A percentile compares a stretch with the other conserved stretches of the same genome.
phyloP scores from a whole-genome alignment of 2,113 vertebrate genomes.

The Mormyrus iriodes region DNA sequence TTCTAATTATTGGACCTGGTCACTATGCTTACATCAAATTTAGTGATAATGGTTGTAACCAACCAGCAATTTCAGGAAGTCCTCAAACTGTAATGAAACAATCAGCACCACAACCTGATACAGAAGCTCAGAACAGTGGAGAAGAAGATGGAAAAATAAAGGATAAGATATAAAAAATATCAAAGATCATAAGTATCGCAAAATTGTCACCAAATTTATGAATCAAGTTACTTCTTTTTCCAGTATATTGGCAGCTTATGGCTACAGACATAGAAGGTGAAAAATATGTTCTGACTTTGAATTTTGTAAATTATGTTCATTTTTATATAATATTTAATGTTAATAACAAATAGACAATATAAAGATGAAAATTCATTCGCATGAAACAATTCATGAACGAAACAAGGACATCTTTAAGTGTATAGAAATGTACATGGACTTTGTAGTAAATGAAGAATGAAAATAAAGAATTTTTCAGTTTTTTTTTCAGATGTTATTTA shows the following conservation, averaged over 20 bases:
- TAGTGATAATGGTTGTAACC: neutral
- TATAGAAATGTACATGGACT: neutral
- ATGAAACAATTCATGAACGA: neutral
- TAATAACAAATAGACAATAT: constrained; percentile 9
- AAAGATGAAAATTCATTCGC: neutral
- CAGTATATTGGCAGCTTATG: neutral
- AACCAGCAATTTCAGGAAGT: neutral
- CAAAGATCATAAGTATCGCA: neutral
- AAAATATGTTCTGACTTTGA: neutral
- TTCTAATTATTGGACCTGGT: neutral
- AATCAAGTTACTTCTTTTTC: neutral
- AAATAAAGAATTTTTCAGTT: neutral
- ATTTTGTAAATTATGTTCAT: constrained; percentile 6
- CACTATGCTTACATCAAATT: neutral
- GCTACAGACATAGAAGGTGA: neutral
- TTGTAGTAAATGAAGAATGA: neutral
- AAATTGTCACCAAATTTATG: neutral
- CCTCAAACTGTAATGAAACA: neutral
- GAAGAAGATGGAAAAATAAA: neutral
- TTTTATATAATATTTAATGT: constrained; percentile 16
- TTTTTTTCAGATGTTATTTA: neutral
- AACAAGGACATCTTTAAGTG: neutral
- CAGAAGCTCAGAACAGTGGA: neutral
- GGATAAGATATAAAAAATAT: neutral
- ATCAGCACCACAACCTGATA: neutral